These are phyloP conservation scores for Himalopsyche kuldschensis DNA, from an alignment of 2,888 invertebrate genomes.

Conservation along the genomic window DNA sequence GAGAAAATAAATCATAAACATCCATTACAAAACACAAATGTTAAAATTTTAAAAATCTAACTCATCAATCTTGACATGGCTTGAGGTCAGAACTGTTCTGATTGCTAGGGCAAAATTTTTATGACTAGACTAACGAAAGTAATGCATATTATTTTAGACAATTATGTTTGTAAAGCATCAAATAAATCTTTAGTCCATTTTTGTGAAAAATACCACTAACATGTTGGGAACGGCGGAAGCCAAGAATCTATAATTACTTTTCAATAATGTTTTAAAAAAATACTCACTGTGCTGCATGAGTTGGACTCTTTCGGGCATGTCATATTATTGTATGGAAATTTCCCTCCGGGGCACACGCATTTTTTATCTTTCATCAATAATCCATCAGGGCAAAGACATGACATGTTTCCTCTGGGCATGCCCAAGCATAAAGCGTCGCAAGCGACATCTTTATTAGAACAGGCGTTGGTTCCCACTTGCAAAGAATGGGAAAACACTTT, in stretches of 20 bases:
- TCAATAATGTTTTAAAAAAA: background rate
- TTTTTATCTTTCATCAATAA: slow-evolving; percentile 60
- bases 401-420: slow-evolving; percentile 65
- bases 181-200: too few species aligned
- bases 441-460: slow-evolving; percentile 59
- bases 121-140: too few species aligned
- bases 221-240: background rate
- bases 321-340: slow-evolving; percentile 64
- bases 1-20: too few species aligned
- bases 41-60: too few species aligned
- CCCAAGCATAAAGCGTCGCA: slow-evolving; percentile 82
- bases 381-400: slow-evolving; percentile 83
- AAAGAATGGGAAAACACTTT: slow-evolving; percentile 77
- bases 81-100: too few species aligned
- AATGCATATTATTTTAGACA: too few species aligned
- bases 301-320: slow-evolving; percentile 68
- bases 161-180: too few species aligned
- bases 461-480: slow-evolving; percentile 75
- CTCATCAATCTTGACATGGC: too few species aligned
- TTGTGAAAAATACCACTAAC: background rate
- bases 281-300: slow-evolving; percentile 59
- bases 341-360: slow-evolving; percentile 78
- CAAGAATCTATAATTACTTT: background rate
- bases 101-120: too few species aligned
- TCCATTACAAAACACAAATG: too few species aligned